Percentiles rank a stretch among this genome's conserved stretches.
Evolutionary conservation across 2,113 vertebrate genomes (phyloP).

Genomic region (Plestiodon gilberti): DNA sequence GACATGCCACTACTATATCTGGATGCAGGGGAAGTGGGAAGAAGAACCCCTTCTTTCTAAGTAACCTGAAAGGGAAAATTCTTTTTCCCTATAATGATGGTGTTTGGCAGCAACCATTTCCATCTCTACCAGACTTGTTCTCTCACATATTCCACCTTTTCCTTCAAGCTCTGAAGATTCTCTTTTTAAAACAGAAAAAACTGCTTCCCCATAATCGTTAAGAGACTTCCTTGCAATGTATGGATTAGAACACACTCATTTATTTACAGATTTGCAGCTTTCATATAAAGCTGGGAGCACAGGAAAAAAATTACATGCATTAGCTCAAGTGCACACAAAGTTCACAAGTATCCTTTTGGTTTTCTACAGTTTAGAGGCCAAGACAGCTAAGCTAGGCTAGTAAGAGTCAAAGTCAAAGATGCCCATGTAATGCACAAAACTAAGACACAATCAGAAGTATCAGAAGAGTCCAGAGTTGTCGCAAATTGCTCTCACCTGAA

Average conservation of each 20-base stretch:
- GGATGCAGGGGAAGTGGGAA: constrained; percentile 37
- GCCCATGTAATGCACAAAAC: not conserved
- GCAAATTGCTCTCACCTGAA: too few relatives aligned
- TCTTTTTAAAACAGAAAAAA: not conserved
- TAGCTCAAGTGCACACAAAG: not conserved
- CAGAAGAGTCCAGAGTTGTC: not conserved
- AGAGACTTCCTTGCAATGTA: not conserved
- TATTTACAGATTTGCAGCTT: not conserved
- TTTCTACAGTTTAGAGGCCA: not conserved
- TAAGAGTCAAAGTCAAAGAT: not conserved
- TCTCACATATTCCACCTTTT: not conserved
- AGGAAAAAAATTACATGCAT: not conserved
- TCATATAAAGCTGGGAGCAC: not conserved
- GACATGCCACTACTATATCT: constrained; percentile 37
- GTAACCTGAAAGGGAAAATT: constrained; percentile 24
- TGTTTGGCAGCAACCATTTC: not conserved
- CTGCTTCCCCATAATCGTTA: not conserved
- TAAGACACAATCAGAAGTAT: not conserved
- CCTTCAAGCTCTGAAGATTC: not conserved
- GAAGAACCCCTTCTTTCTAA: constrained; percentile 21
- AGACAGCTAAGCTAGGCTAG: not conserved
- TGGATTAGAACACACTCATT: not conserved
- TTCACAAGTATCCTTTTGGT: not conserved
- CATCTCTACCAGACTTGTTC: not conserved
- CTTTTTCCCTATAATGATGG: not conserved